Evolutionary conservation across 2,797 vertebrate species (phyloP).

Genomic region (Parambassis ranga): DNA sequence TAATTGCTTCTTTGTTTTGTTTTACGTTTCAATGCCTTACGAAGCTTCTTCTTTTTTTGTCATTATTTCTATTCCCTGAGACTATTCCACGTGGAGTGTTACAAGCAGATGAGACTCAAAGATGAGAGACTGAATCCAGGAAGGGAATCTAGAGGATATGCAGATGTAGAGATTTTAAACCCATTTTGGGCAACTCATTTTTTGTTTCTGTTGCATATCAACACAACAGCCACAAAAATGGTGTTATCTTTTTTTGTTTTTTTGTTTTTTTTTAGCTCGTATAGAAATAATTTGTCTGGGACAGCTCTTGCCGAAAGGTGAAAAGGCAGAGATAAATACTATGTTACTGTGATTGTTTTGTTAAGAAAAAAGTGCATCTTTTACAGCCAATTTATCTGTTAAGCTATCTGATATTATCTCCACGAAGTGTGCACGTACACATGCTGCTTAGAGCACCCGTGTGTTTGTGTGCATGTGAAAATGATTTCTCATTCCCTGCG

Average conservation of each 20-base stretch:
- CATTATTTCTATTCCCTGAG: conserved; percentile 75
- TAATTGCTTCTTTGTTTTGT: conserved; percentile 78
- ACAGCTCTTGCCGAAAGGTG: conserved; percentile 69
- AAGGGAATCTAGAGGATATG: conserved; percentile 63
- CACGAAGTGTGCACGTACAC: conserved; percentile 75
- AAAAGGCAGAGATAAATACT: conserved; percentile 78
- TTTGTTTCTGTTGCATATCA: conserved; percentile 69
- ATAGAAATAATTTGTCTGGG: conserved; percentile 74
- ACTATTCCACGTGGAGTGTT: conserved; percentile 68
- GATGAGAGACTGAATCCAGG: conserved; percentile 69
- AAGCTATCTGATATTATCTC: conserved; percentile 77
- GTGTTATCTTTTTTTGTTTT: conserved; percentile 44
- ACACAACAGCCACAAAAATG: conserved; percentile 65
- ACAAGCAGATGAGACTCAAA: conserved; percentile 61
- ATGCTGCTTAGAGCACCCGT: conserved; percentile 72
- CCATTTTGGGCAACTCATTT: conserved; percentile 60
- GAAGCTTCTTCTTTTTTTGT: conserved; percentile 71
- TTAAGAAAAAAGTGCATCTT: conserved; percentile 82
- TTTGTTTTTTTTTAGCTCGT: conserved; percentile 56
- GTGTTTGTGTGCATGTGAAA: conserved; percentile 70
- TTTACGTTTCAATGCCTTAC: conserved; percentile 82
- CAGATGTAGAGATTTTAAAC: conserved; percentile 71
- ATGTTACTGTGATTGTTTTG: conserved; percentile 85
- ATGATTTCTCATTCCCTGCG: conserved; percentile 46
- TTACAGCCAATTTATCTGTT: conserved; percentile 82